A percentile compares a stretch with the other conserved stretches of the same genome.
These are phyloP conservation scores for Heliconius aoede DNA, from an alignment of 2,888 invertebrate genomes.

Conservation along the genomic window DNA sequence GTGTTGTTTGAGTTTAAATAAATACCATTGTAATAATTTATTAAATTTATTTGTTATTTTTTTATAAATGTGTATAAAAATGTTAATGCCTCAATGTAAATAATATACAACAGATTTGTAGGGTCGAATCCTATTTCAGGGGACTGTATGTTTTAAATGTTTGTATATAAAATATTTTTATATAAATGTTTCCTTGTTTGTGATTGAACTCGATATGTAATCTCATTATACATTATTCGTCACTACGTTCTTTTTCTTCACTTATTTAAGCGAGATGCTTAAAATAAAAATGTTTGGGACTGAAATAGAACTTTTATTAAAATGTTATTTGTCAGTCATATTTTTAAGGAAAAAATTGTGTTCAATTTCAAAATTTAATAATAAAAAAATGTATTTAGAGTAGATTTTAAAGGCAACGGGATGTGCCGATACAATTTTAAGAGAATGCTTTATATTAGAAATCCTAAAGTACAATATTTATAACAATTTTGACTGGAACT, in stretches of 20 bases:
- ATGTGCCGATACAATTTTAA: constrained; percentile 4
- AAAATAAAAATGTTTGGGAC: neutral
- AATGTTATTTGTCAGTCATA: constrained; percentile 1
- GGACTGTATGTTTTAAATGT: neutral
- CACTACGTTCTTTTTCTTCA: neutral
- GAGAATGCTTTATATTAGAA: constrained; percentile 1
- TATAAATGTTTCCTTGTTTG: neutral
- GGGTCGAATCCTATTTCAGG: neutral
- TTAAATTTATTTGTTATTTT: neutral
- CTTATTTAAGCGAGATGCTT: neutral
- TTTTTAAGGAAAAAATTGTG: constrained; percentile 19
- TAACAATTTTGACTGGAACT: constrained; percentile 6
- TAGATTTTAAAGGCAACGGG: neutral
- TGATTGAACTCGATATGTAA: neutral
- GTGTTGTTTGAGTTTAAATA: neutral
- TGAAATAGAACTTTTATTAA: neutral
- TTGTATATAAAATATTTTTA: neutral
- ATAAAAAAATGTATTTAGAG: neutral
- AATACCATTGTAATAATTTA: neutral
- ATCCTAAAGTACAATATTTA: constrained; percentile 29
- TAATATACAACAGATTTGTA: neutral
- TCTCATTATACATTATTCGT: neutral
- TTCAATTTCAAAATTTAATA: constrained; percentile 16
- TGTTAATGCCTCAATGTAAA: too few relatives aligned
- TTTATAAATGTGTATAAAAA: neutral